Evolutionary conservation across 2,888 invertebrate genomes (phyloP).

Genomic region (Dinocampus coccinellae): DNA sequence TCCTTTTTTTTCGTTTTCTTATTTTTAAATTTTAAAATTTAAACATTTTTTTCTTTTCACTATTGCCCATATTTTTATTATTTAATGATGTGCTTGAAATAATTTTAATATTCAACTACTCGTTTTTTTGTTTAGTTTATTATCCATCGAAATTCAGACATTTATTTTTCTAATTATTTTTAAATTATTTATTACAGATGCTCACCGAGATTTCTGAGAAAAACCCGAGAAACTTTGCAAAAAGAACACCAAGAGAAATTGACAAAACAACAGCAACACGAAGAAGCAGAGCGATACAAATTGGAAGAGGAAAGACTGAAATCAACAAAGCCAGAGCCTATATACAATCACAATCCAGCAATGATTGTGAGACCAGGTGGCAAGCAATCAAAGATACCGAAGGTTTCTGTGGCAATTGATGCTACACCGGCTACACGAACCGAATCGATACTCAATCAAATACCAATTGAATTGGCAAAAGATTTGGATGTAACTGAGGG

Average conservation of each 20-base stretch:
- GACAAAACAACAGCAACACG: constrained; percentile 60
- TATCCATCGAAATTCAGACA: no score
- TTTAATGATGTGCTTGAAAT: no score
- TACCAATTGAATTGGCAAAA: constrained; percentile 82
- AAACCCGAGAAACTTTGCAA: constrained; percentile 66
- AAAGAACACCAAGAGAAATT: constrained; percentile 63
- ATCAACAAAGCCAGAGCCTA: constrained; percentile 53
- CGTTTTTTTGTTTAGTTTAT: no score
- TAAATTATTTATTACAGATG: constrained; percentile 64
- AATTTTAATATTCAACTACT: no score
- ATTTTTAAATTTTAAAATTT: no score
- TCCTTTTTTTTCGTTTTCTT: no score
- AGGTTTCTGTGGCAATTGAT: constrained; percentile 84
- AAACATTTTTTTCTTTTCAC: no score
- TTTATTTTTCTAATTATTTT: constrained; percentile 17
- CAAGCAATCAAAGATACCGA: constrained; percentile 72
- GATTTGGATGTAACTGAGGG: constrained; percentile 47
- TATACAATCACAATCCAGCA: constrained; percentile 61
- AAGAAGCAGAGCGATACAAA: constrained; percentile 51
- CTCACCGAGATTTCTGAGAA: constrained; percentile 77
- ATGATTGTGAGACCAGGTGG: constrained; percentile 58
- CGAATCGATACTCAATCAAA: constrained; percentile 80
- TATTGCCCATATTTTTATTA: no score
- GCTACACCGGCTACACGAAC: constrained; percentile 83
- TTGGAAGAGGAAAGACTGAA: constrained; percentile 45